phyloP scores from a whole-genome alignment of 2,113 vertebrate species.

The Osmerus eperlanus region DNA sequence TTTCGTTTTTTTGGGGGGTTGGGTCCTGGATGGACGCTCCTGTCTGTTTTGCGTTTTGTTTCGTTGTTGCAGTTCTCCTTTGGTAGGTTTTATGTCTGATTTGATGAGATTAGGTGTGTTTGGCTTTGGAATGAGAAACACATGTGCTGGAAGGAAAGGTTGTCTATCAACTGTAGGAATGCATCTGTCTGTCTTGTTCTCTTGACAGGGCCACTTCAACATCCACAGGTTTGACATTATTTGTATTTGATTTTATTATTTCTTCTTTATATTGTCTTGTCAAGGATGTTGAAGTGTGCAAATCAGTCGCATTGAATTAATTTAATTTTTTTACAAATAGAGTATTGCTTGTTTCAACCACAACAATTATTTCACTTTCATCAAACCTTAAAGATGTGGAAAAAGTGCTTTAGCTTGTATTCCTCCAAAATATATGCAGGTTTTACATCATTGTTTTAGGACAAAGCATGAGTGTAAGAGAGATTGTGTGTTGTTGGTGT shows the following conservation, averaged over 20 bases:
- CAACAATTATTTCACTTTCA: no score
- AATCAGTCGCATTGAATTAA: neutral
- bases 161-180: constrained; percentile 14
- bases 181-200: neutral
- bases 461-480: neutral
- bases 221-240: no score
- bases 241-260: no score
- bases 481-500: neutral
- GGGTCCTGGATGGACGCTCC: constrained; percentile 33
- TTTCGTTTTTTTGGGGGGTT: constrained; percentile 58
- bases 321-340: neutral
- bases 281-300: no score
- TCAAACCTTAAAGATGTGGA: no score
- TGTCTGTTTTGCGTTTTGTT: constrained; percentile 60
- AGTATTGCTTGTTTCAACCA: neutral
- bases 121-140: constrained; percentile 45
- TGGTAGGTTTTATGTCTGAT: constrained; percentile 29
- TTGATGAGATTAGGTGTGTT: constrained; percentile 40
- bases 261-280: no score
- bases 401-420: no score
- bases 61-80: constrained; percentile 45
- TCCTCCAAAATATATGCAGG: no score
- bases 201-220: no score
- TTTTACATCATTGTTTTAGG: neutral
- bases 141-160: constrained; percentile 32